A percentile compares a stretch with the other conserved stretches of the same genome.
Conservation (phyloP, 2,113 vertebrate genomes). For the Bothrops jararaca region DNA sequence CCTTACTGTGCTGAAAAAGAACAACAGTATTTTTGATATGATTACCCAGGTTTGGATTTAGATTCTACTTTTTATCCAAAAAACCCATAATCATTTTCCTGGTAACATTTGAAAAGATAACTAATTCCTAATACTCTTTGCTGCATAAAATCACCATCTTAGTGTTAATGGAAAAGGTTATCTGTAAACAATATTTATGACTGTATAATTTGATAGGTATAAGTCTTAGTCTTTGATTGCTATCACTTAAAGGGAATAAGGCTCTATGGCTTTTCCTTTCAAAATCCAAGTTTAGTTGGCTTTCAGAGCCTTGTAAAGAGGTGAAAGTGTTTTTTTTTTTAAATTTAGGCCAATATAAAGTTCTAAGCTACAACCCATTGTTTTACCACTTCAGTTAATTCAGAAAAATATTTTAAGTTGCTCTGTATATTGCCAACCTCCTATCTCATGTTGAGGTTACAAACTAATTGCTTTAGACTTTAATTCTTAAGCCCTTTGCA, state of each 20-base stretch:
- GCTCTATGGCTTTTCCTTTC: neutral
- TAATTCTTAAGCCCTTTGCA: neutral
- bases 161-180: neutral
- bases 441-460: neutral
- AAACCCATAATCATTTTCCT: neutral
- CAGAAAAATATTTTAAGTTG: neutral
- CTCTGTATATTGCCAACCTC: neutral
- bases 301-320: neutral
- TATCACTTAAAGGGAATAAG: neutral
- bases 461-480: neutral
- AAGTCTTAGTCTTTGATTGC: neutral
- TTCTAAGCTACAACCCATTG: neutral
- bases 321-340: neutral
- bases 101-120: neutral
- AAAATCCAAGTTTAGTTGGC: neutral
- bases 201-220: slow-evolving; percentile 37
- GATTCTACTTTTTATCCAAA: neutral
- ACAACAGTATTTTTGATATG: neutral
- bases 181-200: slow-evolving; percentile 30
- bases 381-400: neutral
- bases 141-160: neutral
- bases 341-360: neutral
- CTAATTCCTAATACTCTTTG: neutral
- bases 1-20: neutral
- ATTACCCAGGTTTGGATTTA: neutral